Evolutionary conservation across 2,888 invertebrate genomes (phyloP).

Genomic region (Drosophila parthenogenetica): DNA sequence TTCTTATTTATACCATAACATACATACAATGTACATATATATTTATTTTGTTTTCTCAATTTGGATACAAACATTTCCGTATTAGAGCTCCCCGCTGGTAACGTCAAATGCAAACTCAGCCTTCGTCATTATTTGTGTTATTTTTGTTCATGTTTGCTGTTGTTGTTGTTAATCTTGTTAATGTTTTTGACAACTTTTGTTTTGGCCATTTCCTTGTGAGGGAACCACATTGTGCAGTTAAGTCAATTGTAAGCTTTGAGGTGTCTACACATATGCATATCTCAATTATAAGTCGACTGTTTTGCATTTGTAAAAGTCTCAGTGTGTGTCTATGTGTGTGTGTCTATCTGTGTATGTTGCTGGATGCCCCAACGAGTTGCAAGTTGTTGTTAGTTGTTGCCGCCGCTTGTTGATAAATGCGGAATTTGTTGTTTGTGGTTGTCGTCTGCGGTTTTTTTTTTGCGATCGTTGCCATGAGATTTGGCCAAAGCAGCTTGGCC

Average conservation of each 20-base stretch:
- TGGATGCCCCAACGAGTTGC: constrained; percentile 41
- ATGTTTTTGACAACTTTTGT: constrained; percentile 37
- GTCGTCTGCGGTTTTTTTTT: constrained; percentile 45
- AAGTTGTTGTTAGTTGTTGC: constrained; percentile 34
- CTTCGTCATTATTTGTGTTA: constrained; percentile 24
- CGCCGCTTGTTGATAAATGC: constrained; percentile 53
- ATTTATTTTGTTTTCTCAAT: constrained; percentile 17
- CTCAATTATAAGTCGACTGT: constrained; percentile 48
- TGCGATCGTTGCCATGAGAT: constrained; percentile 57
- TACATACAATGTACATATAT: background rate
- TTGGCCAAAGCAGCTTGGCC: constrained; percentile 34
- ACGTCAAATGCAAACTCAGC: constrained; percentile 33
- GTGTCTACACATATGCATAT: constrained; percentile 39
- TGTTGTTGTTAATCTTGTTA: constrained; percentile 37
- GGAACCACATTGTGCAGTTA: constrained; percentile 14
- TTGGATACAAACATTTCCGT: constrained; percentile 55
- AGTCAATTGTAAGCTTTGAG: constrained; percentile 32
- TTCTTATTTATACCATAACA: background rate
- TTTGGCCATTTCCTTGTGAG: constrained; percentile 31
- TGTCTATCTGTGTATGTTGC: background rate
- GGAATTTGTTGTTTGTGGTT: constrained; percentile 60
- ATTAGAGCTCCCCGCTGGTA: constrained; percentile 33
- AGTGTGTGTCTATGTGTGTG: background rate
- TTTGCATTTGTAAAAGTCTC: constrained; percentile 13
- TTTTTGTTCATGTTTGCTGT: constrained; percentile 7